phyloP scores from a whole-genome alignment of 2,888 invertebrate species.

The Plutella xylostella region DNA sequence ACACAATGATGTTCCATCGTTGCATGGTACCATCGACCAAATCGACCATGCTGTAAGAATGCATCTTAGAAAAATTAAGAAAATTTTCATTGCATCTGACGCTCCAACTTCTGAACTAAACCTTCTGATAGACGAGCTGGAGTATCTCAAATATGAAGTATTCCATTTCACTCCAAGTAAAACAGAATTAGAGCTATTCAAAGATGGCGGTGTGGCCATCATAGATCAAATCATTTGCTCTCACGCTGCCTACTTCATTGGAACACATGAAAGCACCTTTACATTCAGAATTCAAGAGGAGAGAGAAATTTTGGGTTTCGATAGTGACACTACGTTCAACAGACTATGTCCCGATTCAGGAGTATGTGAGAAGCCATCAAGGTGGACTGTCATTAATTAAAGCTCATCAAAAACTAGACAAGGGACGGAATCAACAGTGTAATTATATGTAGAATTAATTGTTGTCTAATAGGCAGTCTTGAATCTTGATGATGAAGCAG shows the following conservation, averaged over 20 bases:
- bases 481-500: too few species aligned
- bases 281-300: constrained; percentile 98
- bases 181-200: constrained; percentile 62
- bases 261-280: constrained; percentile 96
- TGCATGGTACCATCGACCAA: constrained; percentile 82
- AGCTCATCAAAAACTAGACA: background rate
- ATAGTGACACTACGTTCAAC: constrained; percentile 86
- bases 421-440: background rate
- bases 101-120: constrained; percentile 71
- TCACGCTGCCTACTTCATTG: constrained; percentile 87
- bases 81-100: constrained; percentile 89
- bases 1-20: constrained; percentile 79
- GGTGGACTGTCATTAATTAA: constrained; percentile 79
- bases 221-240: constrained; percentile 97
- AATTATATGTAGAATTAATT: background rate
- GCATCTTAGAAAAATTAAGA: constrained; percentile 36
- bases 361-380: constrained; percentile 78
- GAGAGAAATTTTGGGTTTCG: constrained; percentile 92
- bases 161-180: constrained; percentile 46
- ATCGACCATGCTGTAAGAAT: constrained; percentile 71
- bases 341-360: constrained; percentile 76
- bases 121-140: constrained; percentile 53
- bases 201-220: constrained; percentile 91
- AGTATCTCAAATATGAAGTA: constrained; percentile 31
- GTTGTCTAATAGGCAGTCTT: too few species aligned